These are phyloP conservation scores for Drosophila elegans DNA, from an alignment of 1,140 invertebrate species.

Conservation along the genomic window DNA sequence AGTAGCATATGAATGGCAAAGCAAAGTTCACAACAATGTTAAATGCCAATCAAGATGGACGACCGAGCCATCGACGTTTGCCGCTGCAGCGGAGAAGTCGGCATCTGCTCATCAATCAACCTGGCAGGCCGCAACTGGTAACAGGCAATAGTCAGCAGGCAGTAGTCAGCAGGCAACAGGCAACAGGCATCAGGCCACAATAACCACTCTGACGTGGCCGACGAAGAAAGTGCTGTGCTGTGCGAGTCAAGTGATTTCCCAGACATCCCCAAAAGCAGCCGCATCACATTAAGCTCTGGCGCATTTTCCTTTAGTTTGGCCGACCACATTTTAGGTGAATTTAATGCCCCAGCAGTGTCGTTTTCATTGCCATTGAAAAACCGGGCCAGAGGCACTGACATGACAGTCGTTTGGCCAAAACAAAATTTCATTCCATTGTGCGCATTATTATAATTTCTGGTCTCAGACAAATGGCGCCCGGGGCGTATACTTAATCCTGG, in stretches of 20 bases:
- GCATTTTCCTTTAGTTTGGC: conserved; percentile 34
- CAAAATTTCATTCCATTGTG: conserved; percentile 58
- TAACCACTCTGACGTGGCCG: conserved; percentile 51
- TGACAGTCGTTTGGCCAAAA: conserved; percentile 50
- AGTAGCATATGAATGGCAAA: conserved; percentile 35
- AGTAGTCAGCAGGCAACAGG: conserved; percentile 12
- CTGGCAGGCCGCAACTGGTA: conserved; percentile 33
- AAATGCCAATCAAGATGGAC: conserved; percentile 71
- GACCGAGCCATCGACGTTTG: conserved; percentile 24
- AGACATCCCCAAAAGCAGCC: conserved; percentile 40
- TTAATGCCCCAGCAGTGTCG: conserved; percentile 50
- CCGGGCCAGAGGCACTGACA: conserved; percentile 32
- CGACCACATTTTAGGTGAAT: conserved; percentile 56
- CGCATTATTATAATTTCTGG: conserved; percentile 45
- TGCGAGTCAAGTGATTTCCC: conserved; percentile 37
- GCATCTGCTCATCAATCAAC: conserved; percentile 70
- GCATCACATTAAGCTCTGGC: conserved; percentile 35
- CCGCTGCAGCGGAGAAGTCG: conserved; percentile 29
- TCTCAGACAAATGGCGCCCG: conserved; percentile 35
- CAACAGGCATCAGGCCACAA: conserved; percentile 39
- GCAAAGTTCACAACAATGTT: conserved; percentile 73
- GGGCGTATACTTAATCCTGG: conserved; percentile 35
- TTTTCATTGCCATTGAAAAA: conserved; percentile 17
- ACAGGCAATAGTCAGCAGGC: conserved; percentile 9
- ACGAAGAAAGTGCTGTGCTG: conserved; percentile 48